Percentiles rank a stretch among this genome's conserved stretches.
phyloP scores from a whole-genome alignment of 2,797 vertebrate species.

The Alexandromys oeconomus region DNA sequence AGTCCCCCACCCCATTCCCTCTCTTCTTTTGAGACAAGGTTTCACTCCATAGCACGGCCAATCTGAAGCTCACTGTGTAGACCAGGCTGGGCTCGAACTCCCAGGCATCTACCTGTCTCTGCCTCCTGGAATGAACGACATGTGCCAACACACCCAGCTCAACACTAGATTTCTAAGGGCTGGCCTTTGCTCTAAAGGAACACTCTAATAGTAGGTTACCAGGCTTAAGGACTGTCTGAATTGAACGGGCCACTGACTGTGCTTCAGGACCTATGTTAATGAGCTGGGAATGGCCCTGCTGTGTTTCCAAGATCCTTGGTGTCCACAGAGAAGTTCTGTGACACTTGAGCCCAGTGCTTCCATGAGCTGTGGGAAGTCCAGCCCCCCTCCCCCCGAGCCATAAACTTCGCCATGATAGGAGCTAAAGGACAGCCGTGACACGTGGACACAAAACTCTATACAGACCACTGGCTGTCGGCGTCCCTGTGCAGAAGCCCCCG shows the following conservation, averaged over 20 bases:
- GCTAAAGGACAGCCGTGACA: background rate
- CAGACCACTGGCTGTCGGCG: background rate
- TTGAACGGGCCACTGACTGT: background rate
- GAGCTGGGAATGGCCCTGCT: background rate
- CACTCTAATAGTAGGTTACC: background rate
- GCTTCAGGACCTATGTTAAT: background rate
- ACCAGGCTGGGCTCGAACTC: background rate
- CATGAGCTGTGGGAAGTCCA: background rate
- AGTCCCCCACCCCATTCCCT: background rate
- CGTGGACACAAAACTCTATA: background rate
- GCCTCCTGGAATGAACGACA: background rate
- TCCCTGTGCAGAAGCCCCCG: background rate
- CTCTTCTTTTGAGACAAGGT: background rate
- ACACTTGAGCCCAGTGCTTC: background rate
- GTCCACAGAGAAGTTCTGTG: background rate
- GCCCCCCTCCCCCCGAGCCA: conserved; percentile 1
- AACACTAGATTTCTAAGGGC: background rate
- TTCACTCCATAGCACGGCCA: background rate
- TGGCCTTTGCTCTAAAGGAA: conserved; percentile 29
- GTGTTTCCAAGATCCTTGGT: background rate
- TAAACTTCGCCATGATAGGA: background rate
- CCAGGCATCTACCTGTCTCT: background rate
- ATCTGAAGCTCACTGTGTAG: background rate
- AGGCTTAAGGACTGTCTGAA: background rate
- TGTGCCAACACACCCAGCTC: background rate